Evolutionary conservation across 1,140 invertebrate genomes (phyloP), one percentile per base, ranked within the genome.

Genomic region (Radopholus similis): DNA sequence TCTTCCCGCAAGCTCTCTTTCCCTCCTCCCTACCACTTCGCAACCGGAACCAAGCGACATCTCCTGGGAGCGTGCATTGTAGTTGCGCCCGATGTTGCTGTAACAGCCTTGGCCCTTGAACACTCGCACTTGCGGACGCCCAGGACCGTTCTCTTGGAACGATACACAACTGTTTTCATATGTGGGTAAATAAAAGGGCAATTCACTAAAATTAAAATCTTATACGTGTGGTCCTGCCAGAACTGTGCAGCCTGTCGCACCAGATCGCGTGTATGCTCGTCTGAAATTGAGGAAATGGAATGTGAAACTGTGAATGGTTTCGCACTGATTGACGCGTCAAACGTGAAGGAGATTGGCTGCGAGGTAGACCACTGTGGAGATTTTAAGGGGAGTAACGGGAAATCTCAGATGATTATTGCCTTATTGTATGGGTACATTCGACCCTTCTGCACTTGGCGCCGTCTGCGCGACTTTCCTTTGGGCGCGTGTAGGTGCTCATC

Each of bases 111-210:
- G 65, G 28, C 70, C 70, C 34, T 73, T 38, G 40, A 72, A 77
- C 51, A 72, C 71, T 8, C 69, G 67, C n/a, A 72, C 37, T 32
- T 23, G 32, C 18, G 70, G 70, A 18, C 11, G 28, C 11, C 30
- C 18, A 13, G 15, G 26, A 2, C 70, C 70, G 47, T 72, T 70
- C 54, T 72, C 74, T 32, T 73, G 28, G 28, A 72, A 72, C 8
- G 75, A 59, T 15, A 72, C n/a, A 42, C 70, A 72, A 11, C 73
- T 76, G 28, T 72, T 21, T n/a, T n/a, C n/a, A n/a, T n/a, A n/a
- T n/a, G n/a, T n/a, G n/a, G n/a, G n/a, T n/a, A n/a, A n/a, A n/a
- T n/a, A n/a, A n/a, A n/a, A n/a, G n/a, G n/a, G n/a, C n/a, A n/a
- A n/a, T n/a, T n/a, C n/a, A n/a, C n/a, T n/a, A n/a, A n/a, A n/a